These are phyloP conservation scores for Hippocampus mohnikei DNA, from an alignment of 2,113 vertebrate species.

Conservation along the genomic window DNA sequence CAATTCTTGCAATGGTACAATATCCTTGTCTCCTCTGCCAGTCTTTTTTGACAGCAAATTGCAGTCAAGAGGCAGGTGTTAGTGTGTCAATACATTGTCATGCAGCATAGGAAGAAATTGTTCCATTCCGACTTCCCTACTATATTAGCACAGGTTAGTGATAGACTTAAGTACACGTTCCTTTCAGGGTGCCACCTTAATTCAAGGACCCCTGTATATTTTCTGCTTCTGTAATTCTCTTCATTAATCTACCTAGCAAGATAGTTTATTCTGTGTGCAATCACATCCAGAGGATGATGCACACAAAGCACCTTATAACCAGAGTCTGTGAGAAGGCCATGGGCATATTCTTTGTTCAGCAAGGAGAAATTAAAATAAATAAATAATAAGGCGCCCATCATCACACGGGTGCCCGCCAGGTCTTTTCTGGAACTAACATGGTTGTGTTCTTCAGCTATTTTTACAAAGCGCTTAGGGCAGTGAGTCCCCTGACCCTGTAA, in stretches of 20 bases:
- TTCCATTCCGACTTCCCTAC: no score
- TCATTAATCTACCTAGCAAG: constrained; percentile 3
- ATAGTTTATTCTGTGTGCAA: constrained; percentile 27
- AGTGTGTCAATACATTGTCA: neutral
- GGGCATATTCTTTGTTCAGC: constrained; percentile 31
- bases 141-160: no score
- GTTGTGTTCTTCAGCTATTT: constrained; percentile 57
- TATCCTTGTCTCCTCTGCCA: neutral
- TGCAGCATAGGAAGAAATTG: no score
- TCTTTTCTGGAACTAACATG: constrained; percentile 44
- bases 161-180: neutral
- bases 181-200: neutral
- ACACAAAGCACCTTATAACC: constrained; percentile 39
- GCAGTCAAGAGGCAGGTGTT: neutral
- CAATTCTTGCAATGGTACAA: neutral
- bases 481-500: constrained; percentile 56
- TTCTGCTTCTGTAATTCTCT: neutral
- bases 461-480: constrained; percentile 38
- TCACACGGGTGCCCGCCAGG: constrained; percentile 52
- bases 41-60: neutral
- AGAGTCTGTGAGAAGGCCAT: constrained; percentile 10
- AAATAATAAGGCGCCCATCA: constrained; percentile 37
- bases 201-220: neutral
- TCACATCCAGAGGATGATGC: constrained; percentile 20
- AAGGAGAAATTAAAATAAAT: constrained; percentile 33